Percentiles rank a stretch among this genome's conserved stretches.
phyloP scores from a whole-genome alignment of 1,140 invertebrate species.

The Drosophila sp. region DNA sequence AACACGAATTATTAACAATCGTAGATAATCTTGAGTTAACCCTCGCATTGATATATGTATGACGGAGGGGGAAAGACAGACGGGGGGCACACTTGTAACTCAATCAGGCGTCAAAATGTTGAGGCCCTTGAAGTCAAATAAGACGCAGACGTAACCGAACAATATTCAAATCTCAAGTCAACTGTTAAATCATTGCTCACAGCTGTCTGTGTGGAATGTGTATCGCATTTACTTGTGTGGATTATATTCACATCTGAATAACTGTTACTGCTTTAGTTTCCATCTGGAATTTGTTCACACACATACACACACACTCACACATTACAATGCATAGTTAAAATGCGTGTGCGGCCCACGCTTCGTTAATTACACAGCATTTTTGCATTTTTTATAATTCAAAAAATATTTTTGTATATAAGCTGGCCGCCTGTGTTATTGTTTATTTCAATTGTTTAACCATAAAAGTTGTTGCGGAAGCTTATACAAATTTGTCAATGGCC shows the following conservation, averaged over 20 bases:
- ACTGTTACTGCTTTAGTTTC: slow-evolving; percentile 38
- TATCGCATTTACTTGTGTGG: slow-evolving; percentile 22
- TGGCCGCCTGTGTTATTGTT: slow-evolving; percentile 43
- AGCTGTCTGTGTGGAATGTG: slow-evolving; percentile 55
- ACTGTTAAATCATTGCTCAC: slow-evolving; percentile 47
- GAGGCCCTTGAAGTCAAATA: slow-evolving; percentile 73
- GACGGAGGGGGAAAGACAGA: background rate
- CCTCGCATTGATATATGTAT: slow-evolving; percentile 20
- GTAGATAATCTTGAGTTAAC: slow-evolving; percentile 9
- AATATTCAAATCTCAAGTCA: slow-evolving; percentile 48
- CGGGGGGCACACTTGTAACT: slow-evolving; percentile 62
- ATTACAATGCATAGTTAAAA: slow-evolving; percentile 33
- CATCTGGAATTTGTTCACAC: slow-evolving; percentile 57
- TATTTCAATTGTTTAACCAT: slow-evolving; percentile 55
- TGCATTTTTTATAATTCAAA: slow-evolving; percentile 54
- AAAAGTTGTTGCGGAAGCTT: slow-evolving; percentile 63
- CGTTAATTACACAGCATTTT: slow-evolving; percentile 65
- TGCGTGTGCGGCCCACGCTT: slow-evolving; percentile 54
- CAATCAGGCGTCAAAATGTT: slow-evolving; percentile 78
- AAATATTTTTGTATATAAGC: slow-evolving; percentile 16
- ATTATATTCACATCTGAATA: slow-evolving; percentile 26
- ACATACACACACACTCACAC: slow-evolving; percentile 27
- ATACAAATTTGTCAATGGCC: slow-evolving; percentile 43
- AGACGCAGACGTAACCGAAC: slow-evolving; percentile 50
- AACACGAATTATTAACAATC: slow-evolving; percentile 12